Conservation (phyloP, 1,140 invertebrate species). For the Drosophila serrata region DNA sequence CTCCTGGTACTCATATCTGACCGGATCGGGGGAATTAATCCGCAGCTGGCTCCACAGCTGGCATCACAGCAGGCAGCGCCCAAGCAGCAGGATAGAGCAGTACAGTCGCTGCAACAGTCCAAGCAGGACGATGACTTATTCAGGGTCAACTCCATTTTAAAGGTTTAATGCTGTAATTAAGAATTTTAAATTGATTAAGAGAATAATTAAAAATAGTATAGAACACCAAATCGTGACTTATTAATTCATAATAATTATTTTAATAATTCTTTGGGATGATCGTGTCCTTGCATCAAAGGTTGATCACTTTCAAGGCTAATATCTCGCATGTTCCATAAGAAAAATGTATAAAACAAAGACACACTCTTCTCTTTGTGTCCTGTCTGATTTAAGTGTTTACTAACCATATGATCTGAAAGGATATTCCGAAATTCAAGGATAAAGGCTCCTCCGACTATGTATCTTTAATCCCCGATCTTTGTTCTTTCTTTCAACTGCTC, state of each 20-base stretch:
- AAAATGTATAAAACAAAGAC: background rate
- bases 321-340: background rate
- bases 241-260: background rate
- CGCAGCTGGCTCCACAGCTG: slow-evolving; percentile 48
- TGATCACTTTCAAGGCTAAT: background rate
- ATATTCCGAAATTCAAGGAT: slow-evolving; percentile 12
- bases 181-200: background rate
- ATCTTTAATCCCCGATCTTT: background rate
- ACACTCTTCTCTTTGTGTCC: background rate
- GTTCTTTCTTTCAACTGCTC: background rate
- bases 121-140: slow-evolving; percentile 47
- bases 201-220: no score
- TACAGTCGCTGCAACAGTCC: slow-evolving; percentile 66
- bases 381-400: background rate
- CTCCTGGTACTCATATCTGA: slow-evolving; percentile 73
- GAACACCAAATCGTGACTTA: no score
- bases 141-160: slow-evolving; percentile 63
- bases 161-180: background rate
- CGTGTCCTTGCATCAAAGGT: background rate
- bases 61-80: slow-evolving; percentile 55
- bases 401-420: slow-evolving; percentile 16
- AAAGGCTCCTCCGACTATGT: background rate
- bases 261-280: background rate
- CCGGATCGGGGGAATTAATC: slow-evolving; percentile 32
- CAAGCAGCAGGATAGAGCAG: slow-evolving; percentile 44